Percentiles rank a stretch among this genome's conserved stretches.
These are phyloP conservation scores for Petrocephalus sullivani DNA, from an alignment of 2,797 vertebrate species.

Conservation along the genomic window DNA sequence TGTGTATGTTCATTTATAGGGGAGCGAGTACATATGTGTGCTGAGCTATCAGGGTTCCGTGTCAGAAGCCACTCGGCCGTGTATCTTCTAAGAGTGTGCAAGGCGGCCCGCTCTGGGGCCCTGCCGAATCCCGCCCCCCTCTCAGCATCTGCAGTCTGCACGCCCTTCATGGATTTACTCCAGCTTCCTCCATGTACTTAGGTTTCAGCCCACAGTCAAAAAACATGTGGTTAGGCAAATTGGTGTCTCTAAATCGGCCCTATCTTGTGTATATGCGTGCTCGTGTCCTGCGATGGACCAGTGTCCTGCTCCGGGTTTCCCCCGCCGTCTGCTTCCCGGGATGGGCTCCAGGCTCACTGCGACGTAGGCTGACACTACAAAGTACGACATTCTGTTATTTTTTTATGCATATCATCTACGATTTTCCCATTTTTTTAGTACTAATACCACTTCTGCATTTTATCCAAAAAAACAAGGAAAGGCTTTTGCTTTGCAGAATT, in stretches of 20 bases:
- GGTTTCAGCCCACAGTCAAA: neutral
- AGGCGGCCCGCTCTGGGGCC: neutral
- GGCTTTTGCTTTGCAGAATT: neutral
- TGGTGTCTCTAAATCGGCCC: neutral
- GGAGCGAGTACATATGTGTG: neutral
- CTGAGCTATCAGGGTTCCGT: neutral
- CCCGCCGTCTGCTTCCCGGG: neutral
- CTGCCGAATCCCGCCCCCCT: neutral
- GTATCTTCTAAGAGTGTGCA: neutral
- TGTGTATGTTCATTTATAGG: neutral
- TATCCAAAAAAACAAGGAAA: neutral
- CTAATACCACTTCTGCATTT: neutral
- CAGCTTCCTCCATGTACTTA: neutral
- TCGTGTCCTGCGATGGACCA: neutral
- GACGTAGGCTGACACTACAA: neutral
- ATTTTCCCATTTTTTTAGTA: neutral
- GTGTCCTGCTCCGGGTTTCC: neutral
- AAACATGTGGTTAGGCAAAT: neutral
- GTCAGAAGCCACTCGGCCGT: neutral
- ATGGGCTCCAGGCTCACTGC: neutral
- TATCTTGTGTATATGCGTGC: neutral
- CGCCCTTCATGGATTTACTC: neutral
- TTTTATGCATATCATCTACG: too few species aligned
- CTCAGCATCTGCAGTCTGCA: neutral
- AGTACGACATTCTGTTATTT: neutral